Base-by-base conservation (phyloP, 2,888 invertebrate species). In the Ganaspis brasiliensis region DNA sequence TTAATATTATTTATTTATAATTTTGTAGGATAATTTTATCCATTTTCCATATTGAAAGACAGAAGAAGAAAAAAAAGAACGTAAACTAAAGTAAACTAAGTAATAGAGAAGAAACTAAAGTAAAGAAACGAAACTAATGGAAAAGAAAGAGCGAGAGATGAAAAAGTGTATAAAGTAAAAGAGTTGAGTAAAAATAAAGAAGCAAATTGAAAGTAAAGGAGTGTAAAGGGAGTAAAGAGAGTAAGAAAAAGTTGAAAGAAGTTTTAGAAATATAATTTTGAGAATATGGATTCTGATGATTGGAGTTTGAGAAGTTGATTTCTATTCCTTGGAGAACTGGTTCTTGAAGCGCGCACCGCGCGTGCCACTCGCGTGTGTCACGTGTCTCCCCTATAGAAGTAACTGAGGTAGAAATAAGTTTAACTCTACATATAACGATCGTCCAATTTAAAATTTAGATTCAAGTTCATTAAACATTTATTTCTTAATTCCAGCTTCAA, bases 301-400 rank as follows among this genome's bases (percentile, higher is more conserved):
- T 24, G 24, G 40, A 67, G 37, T 63, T 63, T 2, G 37, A 19
- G 21, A 67, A 67, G 14, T n/a, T 67, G 79, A 80, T 87, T 89
- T 88, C 89, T 89, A 88, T 88, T 88, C 85, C 83, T 83, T 63
- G 84, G 83, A 86, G 88, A 88, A 90, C 90, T 88, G 89, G 90
- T 90, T 90, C 85, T 83, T 74, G 82, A 87, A 79, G 88, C 88
- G 87, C 87, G 87, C 87, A 87, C 84, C 87, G 89, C 90, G 90
- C 90, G 90, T 89, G 90, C 90, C 90, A 86, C 88, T 90, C 89
- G 90, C 90, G 89, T 89, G 91, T 90, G 89, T 90, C 90, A 91
- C 88, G 90, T 89, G 88, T 88, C 86, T 85, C 86, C 83, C 77
- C 80, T 73, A 82, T 83, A 84, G 82, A 81, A 83, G 81, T 82